Percentiles rank a stretch among this genome's conserved stretches.
These are phyloP conservation scores for Marronus borbonicus DNA, from an alignment of 2,888 invertebrate species.

Conservation along the genomic window DNA sequence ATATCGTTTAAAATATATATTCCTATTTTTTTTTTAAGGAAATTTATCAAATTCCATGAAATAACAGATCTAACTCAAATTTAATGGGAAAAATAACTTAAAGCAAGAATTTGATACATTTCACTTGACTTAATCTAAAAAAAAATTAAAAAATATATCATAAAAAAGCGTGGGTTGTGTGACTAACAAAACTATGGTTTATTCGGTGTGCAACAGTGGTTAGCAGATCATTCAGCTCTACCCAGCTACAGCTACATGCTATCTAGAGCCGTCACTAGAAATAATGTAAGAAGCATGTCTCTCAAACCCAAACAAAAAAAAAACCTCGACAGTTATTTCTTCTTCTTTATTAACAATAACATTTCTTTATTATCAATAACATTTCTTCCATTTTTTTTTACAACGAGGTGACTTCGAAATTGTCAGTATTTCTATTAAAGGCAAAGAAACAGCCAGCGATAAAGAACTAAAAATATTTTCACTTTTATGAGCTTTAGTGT, in stretches of 20 bases:
- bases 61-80: background rate
- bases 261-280: conserved; percentile 78
- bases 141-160: conserved; percentile 1
- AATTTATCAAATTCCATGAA: background rate
- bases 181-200: conserved; percentile 56
- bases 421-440: too few species aligned
- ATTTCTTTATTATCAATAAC: background rate
- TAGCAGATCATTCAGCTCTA: conserved; percentile 83
- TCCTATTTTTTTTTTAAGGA: background rate
- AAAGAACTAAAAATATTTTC: too few species aligned
- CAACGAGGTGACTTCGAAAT: too few species aligned
- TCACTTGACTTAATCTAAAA: background rate
- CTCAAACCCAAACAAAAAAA: background rate
- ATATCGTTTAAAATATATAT: conserved; percentile 27
- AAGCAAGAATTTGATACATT: background rate
- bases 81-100: background rate
- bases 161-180: conserved; percentile 50
- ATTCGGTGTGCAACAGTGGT: conserved; percentile 71
- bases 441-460: background rate
- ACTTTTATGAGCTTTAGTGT: too few species aligned
- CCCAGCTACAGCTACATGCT: conserved; percentile 79
- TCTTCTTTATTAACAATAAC: background rate
- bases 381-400: background rate
- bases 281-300: conserved; percentile 74
- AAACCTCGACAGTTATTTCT: background rate